Percentiles rank a stretch among this genome's conserved stretches.
phyloP scores from a whole-genome alignment of 2,113 vertebrate genomes.

The Arenaria interpres region DNA sequence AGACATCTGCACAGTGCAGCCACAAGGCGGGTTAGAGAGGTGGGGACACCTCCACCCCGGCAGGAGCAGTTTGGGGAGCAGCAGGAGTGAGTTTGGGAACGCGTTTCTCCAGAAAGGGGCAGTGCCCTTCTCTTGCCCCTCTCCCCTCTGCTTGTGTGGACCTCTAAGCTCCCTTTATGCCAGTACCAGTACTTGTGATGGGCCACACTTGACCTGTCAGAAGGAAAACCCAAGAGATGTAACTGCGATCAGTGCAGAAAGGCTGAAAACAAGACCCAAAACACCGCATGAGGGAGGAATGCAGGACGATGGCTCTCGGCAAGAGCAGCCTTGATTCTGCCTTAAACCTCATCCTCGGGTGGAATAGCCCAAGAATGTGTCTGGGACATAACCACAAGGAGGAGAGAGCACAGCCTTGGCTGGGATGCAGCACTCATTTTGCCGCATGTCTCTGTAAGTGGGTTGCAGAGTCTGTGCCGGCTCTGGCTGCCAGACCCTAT shows the following conservation, averaged over 20 bases:
- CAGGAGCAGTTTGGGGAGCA: not conserved
- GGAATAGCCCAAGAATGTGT: not conserved
- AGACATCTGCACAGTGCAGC: not conserved
- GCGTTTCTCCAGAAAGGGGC: not conserved
- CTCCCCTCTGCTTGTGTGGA: not conserved
- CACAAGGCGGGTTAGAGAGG: not conserved
- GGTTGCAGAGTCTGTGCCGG: not conserved
- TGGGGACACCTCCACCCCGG: fast-evolving
- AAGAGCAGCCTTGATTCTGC: not conserved
- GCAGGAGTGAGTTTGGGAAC: not conserved
- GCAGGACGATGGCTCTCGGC: not conserved
- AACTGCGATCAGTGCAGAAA: not conserved
- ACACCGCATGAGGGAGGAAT: not conserved
- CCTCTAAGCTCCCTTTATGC: not conserved
- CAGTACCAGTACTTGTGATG: not conserved
- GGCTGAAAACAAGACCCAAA: not conserved
- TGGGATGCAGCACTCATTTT: not conserved
- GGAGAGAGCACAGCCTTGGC: not conserved
- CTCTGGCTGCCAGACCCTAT: not conserved
- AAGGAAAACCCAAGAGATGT: not conserved
- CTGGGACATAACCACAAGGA: not conserved
- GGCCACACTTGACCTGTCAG: not conserved
- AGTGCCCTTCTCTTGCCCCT: not conserved
- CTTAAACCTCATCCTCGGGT: not conserved
- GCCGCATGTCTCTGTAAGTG: not conserved